A percentile compares a stretch with the other conserved stretches of the same genome.
Evolutionary conservation across 2,113 vertebrate genomes (phyloP).

Genomic region (Pelecanoides urinatrix): DNA sequence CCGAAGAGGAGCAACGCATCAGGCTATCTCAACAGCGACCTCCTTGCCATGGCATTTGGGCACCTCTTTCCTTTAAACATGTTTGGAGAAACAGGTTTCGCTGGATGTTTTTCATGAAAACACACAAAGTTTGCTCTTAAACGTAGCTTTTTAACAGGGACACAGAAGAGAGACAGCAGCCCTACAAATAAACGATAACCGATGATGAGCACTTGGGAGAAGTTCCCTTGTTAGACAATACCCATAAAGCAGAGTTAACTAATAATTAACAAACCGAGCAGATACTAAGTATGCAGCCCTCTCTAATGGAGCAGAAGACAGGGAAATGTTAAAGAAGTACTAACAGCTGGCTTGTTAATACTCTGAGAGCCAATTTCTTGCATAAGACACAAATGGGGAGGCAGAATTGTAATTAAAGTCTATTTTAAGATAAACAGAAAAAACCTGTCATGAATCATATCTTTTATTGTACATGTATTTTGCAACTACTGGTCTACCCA

Average conservation of each 20-base stretch:
- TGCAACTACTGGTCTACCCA: not conserved
- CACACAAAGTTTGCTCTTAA: not conserved
- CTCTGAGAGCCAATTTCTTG: slow-evolving; percentile 8
- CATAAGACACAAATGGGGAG: slow-evolving; percentile 30
- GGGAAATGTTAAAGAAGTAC: slow-evolving; percentile 48
- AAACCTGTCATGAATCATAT: not conserved
- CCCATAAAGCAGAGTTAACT: slow-evolving; percentile 34
- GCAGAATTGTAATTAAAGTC: slow-evolving; percentile 16
- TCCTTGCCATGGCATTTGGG: not conserved
- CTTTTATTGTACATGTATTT: not conserved
- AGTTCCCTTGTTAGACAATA: not conserved
- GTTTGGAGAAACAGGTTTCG: not conserved
- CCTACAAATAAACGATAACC: not conserved
- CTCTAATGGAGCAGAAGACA: slow-evolving; percentile 43
- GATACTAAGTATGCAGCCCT: slow-evolving; percentile 17
- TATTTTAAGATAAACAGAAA: slow-evolving; percentile 10
- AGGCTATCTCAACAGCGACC: fast-evolving
- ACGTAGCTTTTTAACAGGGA: not conserved
- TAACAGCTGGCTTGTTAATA: slow-evolving; percentile 64
- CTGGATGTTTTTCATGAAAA: not conserved
- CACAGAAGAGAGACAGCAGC: not conserved
- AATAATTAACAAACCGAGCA: slow-evolving; percentile 53
- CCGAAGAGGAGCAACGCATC: not conserved
- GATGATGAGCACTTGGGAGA: not conserved
- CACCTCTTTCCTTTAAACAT: fast-evolving